phyloP scores from a whole-genome alignment of 1,140 invertebrate genomes.

The Papilio dardanus region DNA sequence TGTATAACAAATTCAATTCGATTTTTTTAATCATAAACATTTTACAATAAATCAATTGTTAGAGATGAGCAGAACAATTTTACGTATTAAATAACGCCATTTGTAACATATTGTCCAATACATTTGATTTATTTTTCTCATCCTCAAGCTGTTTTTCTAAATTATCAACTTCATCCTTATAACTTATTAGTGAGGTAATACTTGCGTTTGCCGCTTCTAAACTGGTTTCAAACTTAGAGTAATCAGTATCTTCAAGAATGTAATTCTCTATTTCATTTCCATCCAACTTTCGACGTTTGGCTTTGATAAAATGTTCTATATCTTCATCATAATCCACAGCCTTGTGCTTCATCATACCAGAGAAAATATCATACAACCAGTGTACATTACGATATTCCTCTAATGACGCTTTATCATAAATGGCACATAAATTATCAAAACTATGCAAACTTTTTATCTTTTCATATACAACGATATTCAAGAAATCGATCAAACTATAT shows the following conservation, averaged over 20 bases:
- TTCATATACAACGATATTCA: slow-evolving; percentile 78
- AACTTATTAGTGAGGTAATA: slow-evolving; percentile 60
- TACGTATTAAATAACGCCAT: slow-evolving; percentile 52
- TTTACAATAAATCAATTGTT: slow-evolving; percentile 15
- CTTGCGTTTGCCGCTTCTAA: slow-evolving; percentile 57
- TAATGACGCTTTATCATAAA: slow-evolving; percentile 70
- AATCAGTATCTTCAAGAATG: slow-evolving; percentile 69
- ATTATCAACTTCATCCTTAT: slow-evolving; percentile 61
- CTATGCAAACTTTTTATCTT: slow-evolving; percentile 73
- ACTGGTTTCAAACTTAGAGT: slow-evolving; percentile 63
- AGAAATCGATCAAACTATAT: slow-evolving; percentile 71
- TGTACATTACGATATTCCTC: slow-evolving; percentile 66
- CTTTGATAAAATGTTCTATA: slow-evolving; percentile 66
- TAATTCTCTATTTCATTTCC: slow-evolving; percentile 60
- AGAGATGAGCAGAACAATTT: slow-evolving; percentile 1
- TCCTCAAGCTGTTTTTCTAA: slow-evolving; percentile 68
- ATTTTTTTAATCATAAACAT: neutral
- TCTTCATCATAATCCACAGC: slow-evolving; percentile 65
- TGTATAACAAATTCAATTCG: neutral
- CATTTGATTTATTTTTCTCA: slow-evolving; percentile 72
- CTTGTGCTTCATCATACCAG: slow-evolving; percentile 66
- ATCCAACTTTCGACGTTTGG: slow-evolving; percentile 68
- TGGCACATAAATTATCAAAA: slow-evolving; percentile 68
- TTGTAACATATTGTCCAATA: slow-evolving; percentile 70
- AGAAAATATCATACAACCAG: slow-evolving; percentile 71